Evolutionary conservation across 2,888 invertebrate genomes (phyloP).

Genomic region (Geotrupes spiniger): DNA sequence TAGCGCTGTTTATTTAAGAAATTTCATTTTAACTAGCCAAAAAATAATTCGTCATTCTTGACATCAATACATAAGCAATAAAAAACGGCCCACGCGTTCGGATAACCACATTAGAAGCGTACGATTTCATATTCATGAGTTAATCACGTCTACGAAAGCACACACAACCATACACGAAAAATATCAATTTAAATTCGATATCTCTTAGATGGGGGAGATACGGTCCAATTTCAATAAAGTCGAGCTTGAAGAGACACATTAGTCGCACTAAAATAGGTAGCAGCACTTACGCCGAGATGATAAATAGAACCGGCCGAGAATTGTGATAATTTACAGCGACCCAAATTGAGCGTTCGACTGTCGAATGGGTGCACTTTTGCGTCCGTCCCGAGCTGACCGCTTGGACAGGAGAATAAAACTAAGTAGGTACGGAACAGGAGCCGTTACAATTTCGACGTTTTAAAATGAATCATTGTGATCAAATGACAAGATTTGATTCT

Average conservation of each 20-base stretch:
- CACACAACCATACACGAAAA: constrained; percentile 9
- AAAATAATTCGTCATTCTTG: too few species aligned
- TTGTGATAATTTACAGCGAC: constrained; percentile 27
- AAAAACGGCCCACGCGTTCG: too few species aligned
- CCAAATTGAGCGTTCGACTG: constrained; percentile 13
- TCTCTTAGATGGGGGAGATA: constrained; percentile 15
- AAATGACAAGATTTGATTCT: constrained; percentile 22
- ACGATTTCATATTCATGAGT: too few species aligned
- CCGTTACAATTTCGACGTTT: constrained; percentile 22
- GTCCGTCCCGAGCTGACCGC: background rate
- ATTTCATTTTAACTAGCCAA: too few species aligned
- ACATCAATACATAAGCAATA: too few species aligned
- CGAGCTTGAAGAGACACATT: constrained; percentile 17
- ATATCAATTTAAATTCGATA: constrained; percentile 20
- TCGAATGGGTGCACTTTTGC: background rate
- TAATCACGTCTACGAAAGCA: background rate
- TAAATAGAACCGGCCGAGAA: constrained; percentile 27
- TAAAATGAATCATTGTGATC: constrained; percentile 25
- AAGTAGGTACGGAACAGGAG: constrained; percentile 21
- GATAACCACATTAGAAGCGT: too few species aligned
- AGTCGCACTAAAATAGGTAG: constrained; percentile 18
- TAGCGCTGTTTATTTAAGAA: too few species aligned
- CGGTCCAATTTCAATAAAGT: constrained; percentile 15
- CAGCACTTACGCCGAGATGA: constrained; percentile 25
- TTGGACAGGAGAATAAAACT: constrained; percentile 8